Conservation (phyloP, 2,888 invertebrate species). For the Bembecia ichneumoniformis region DNA sequence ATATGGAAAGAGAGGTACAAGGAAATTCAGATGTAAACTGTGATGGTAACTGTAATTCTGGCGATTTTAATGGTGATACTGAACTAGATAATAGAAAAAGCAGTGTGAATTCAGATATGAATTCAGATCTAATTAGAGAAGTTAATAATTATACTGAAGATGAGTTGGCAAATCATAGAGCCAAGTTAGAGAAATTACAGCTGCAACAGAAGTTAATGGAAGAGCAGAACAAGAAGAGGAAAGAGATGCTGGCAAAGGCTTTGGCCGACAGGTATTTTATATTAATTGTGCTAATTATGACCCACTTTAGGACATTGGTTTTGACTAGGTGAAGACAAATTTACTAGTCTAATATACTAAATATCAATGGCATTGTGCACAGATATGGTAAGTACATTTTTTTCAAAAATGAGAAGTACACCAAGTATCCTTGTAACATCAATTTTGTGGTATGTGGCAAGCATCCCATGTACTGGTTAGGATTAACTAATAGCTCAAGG, state of each 20-base stretch:
- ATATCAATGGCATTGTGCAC: too few species aligned
- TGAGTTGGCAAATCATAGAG: conserved; percentile 52
- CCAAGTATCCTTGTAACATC: too few species aligned
- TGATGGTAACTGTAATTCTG: conserved; percentile 9
- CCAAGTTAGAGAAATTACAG: conserved; percentile 78
- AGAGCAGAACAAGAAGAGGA: conserved; percentile 84
- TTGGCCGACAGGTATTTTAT: conserved; percentile 77
- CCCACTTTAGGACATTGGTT: too few species aligned
- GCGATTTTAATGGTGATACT: conserved; percentile 5
- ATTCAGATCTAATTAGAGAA: conserved; percentile 45
- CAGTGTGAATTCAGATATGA: conserved; percentile 21
- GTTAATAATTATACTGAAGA: conserved; percentile 49
- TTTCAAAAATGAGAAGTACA: too few species aligned
- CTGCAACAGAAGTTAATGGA: conserved; percentile 81
- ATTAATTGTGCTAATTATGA: too few species aligned
- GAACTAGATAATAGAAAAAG: conserved; percentile 17
- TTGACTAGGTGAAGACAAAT: too few species aligned
- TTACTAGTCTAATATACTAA: too few species aligned
- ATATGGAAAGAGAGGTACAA: conserved; percentile 12
- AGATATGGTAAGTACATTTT: too few species aligned
- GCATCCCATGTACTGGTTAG: too few species aligned
- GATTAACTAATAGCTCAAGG: too few species aligned
- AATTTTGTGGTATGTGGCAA: too few species aligned
- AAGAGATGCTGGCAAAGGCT: conserved; percentile 80
- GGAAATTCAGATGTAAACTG: conserved; percentile 22